These are phyloP conservation scores for Cacoxenus indagator DNA, from an alignment of 2,888 invertebrate species.

Conservation along the genomic window DNA sequence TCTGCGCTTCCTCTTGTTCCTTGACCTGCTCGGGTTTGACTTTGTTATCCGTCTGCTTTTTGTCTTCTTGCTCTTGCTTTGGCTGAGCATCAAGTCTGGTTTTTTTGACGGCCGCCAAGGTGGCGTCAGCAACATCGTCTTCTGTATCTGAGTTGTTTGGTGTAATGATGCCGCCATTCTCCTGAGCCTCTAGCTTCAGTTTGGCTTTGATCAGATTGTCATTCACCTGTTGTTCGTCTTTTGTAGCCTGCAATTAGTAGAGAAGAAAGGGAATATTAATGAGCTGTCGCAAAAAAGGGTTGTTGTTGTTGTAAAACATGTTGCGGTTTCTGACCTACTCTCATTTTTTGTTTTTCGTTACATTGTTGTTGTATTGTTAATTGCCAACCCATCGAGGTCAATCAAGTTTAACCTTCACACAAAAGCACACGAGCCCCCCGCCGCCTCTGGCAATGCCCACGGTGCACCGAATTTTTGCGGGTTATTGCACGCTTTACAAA, in stretches of 20 bases:
- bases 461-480: neutral
- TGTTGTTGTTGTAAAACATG: constrained; percentile 28
- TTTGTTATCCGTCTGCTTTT: constrained; percentile 71
- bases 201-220: constrained; percentile 62
- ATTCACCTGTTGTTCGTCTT: constrained; percentile 55
- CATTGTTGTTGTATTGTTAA: constrained; percentile 36
- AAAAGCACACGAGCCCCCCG: constrained; percentile 30
- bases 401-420: constrained; percentile 52
- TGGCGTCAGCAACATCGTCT: constrained; percentile 74
- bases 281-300: too few species aligned
- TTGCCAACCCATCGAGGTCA: constrained; percentile 46
- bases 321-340: constrained; percentile 48
- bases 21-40: constrained; percentile 59
- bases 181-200: constrained; percentile 53
- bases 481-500: constrained; percentile 24
- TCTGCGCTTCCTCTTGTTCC: constrained; percentile 41
- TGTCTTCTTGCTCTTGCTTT: constrained; percentile 65
- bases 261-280: constrained; percentile 15
- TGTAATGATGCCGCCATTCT: constrained; percentile 73
- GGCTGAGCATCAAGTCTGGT: constrained; percentile 58
- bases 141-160: constrained; percentile 91
- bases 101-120: constrained; percentile 69
- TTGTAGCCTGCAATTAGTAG: constrained; percentile 41
- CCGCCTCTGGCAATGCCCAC: constrained; percentile 4
- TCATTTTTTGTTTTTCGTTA: constrained; percentile 38